A percentile compares a stretch with the other conserved stretches of the same genome.
Conservation (phyloP, 1,140 invertebrate species). For the Cryptotermes secundus region DNA sequence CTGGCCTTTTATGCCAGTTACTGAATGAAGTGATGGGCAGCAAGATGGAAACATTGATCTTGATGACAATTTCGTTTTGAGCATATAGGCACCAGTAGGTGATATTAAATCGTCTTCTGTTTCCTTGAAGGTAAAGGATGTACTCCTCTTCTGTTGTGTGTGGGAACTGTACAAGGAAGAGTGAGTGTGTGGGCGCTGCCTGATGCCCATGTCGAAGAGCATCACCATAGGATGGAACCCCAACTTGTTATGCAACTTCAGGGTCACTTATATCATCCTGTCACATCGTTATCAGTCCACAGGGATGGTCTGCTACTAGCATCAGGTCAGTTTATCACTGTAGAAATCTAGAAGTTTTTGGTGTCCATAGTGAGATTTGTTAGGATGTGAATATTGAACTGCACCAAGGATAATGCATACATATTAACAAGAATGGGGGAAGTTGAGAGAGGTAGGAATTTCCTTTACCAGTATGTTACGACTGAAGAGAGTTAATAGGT, state of each 20-base stretch:
- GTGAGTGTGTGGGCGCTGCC: constrained; percentile 56
- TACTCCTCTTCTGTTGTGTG: constrained; percentile 47
- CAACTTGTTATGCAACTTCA: constrained; percentile 49
- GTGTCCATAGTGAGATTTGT: too few relatives aligned
- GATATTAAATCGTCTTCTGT: not conserved
- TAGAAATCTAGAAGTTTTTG: too few relatives aligned
- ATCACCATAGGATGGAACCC: constrained; percentile 37
- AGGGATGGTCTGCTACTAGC: constrained; percentile 56
- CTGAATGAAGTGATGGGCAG: too few relatives aligned
- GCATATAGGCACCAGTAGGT: not conserved
- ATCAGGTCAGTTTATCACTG: constrained; percentile 45
- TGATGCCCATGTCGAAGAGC: constrained; percentile 42
- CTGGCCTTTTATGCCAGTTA: too few relatives aligned
- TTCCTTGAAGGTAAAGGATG: constrained; percentile 38
- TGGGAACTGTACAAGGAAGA: constrained; percentile 54
- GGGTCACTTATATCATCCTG: constrained; percentile 56
- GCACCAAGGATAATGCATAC: too few relatives aligned
- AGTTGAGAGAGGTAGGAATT: too few relatives aligned
- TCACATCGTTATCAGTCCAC: constrained; percentile 56
- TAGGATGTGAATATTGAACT: too few relatives aligned
- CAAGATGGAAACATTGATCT: too few relatives aligned
- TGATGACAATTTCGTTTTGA: too few relatives aligned
- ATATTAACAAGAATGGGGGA: too few relatives aligned
- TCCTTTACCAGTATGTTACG: too few relatives aligned
- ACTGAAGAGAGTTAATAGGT: too few relatives aligned